Conservation (phyloP, 2,113 vertebrate genomes). For the Atlantisia rogersi region DNA sequence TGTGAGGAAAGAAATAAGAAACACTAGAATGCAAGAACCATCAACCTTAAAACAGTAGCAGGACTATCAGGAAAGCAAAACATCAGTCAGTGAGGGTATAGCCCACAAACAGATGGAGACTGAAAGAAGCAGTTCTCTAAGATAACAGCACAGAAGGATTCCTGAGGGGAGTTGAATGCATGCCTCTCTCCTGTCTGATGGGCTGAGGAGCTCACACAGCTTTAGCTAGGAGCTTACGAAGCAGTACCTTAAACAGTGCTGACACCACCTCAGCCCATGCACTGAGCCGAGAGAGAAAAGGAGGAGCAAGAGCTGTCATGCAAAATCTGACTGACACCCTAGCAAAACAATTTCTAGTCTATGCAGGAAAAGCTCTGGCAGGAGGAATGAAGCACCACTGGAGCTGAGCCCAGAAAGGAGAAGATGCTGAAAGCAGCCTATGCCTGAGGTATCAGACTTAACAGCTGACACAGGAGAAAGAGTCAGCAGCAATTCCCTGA, state of each 20-base stretch:
- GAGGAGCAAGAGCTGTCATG: not conserved
- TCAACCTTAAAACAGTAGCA: not conserved
- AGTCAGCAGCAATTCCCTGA: not conserved
- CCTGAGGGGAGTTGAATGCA: rapidly evolving
- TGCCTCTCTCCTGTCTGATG: not conserved
- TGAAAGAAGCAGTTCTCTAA: not conserved
- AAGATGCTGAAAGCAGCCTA: not conserved
- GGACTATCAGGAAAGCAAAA: not conserved
- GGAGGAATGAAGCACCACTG: not conserved
- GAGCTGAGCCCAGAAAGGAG: not conserved
- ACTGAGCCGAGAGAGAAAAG: not conserved
- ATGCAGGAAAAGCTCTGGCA: not conserved
- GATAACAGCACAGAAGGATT: rapidly evolving
- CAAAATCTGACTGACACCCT: not conserved
- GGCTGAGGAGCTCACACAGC: rapidly evolving
- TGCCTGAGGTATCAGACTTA: not conserved
- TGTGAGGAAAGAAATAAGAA: not conserved
- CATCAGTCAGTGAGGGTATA: not conserved
- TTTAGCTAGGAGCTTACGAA: not conserved
- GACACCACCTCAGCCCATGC: not conserved
- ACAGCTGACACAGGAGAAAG: not conserved
- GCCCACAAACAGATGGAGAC: not conserved
- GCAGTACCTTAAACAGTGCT: not conserved
- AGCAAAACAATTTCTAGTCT: not conserved
- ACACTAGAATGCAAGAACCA: not conserved